Conservation (phyloP, 2,113 vertebrate genomes). For the Bucco capensis region DNA sequence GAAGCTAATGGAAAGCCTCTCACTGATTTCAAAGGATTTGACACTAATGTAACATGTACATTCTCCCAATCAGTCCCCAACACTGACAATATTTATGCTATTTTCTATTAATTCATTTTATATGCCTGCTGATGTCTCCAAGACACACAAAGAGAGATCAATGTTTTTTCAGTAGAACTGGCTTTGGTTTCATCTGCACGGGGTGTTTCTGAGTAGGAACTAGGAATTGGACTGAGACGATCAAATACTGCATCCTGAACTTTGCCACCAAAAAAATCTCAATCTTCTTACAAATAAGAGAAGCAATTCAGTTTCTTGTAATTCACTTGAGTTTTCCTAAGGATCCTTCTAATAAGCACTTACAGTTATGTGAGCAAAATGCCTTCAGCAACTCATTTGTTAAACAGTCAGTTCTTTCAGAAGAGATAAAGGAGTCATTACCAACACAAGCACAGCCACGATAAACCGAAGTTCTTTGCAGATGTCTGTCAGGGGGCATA, state of each 20-base stretch:
- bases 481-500: constrained; percentile 35
- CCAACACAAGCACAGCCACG: constrained; percentile 30
- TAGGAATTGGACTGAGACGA: background rate
- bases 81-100: fast-evolving
- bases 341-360: constrained; percentile 63
- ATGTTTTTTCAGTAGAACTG: background rate
- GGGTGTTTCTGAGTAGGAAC: background rate
- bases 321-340: constrained; percentile 57
- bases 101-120: background rate
- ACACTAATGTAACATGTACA: background rate
- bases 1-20: background rate
- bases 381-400: constrained; percentile 82
- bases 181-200: background rate
- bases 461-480: constrained; percentile 41
- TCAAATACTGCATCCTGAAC: background rate
- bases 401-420: constrained; percentile 77
- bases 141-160: background rate
- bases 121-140: background rate
- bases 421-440: constrained; percentile 72
- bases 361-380: constrained; percentile 66
- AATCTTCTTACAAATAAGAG: background rate
- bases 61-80: background rate
- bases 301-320: constrained; percentile 4
- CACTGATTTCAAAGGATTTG: background rate
- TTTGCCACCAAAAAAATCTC: background rate